Conservation (phyloP, 1,140 invertebrate species). For the Lasioglossum albipes region DNA sequence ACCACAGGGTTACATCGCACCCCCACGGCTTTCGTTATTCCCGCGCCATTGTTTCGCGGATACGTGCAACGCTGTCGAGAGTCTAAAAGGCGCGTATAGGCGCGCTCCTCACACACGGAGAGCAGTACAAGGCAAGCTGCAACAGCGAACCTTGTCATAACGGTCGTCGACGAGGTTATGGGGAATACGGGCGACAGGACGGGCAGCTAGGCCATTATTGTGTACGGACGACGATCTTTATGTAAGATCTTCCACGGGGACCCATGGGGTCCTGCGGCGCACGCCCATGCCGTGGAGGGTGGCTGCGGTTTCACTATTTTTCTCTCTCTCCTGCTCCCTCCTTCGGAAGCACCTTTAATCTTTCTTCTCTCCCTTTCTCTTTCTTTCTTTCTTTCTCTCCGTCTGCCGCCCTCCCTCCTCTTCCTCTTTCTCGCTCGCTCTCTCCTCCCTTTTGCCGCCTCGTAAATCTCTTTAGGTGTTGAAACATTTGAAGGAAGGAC, state of each 20-base stretch:
- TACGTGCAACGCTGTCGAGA: slow-evolving; percentile 37
- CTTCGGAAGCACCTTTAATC: slow-evolving; percentile 26
- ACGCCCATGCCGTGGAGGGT: slow-evolving; percentile 70
- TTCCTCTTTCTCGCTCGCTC: too few species aligned
- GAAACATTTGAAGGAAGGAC: slow-evolving; percentile 50
- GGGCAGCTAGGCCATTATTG: slow-evolving; percentile 60
- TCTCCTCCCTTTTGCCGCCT: slow-evolving; percentile 44
- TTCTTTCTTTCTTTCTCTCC: too few species aligned
- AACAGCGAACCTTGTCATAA: slow-evolving; percentile 66
- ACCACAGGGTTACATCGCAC: slow-evolving; percentile 59
- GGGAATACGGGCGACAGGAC: slow-evolving; percentile 65
- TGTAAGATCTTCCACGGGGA: slow-evolving; percentile 71
- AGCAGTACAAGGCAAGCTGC: slow-evolving; percentile 55
- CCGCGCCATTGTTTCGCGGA: slow-evolving; percentile 57
- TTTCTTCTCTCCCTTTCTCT: slow-evolving; percentile 17
- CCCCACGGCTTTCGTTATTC: slow-evolving; percentile 56
- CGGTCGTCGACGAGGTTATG: slow-evolving; percentile 66
- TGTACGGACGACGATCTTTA: slow-evolving; percentile 69
- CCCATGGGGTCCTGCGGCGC: slow-evolving; percentile 56
- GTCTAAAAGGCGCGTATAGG: slow-evolving; percentile 50
- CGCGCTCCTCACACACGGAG: slow-evolving; percentile 25
- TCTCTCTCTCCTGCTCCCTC: slow-evolving; percentile 45
- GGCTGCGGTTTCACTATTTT: slow-evolving; percentile 69
- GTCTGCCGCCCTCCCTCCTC: too few species aligned
- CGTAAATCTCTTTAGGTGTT: slow-evolving; percentile 71